These are phyloP conservation scores for Amphibalanus amphitrite DNA, from an alignment of 1,140 invertebrate genomes.

Conservation along the genomic window DNA sequence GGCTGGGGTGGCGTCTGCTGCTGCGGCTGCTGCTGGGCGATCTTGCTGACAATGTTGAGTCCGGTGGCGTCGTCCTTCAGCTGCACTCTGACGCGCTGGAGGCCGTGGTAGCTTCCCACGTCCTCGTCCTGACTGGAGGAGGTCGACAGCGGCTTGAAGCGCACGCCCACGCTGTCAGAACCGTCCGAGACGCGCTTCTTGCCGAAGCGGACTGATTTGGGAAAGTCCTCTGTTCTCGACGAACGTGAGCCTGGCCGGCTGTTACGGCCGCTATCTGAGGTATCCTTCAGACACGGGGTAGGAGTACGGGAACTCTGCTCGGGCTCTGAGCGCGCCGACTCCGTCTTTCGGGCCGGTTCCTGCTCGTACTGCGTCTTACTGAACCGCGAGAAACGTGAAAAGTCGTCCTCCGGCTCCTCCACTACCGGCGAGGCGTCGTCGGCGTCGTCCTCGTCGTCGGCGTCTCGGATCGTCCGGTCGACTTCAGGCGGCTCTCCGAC, in stretches of 20 bases:
- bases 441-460: not conserved
- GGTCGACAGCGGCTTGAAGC: not conserved
- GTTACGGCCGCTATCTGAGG: not conserved
- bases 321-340: not conserved
- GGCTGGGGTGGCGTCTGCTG: too few relatives aligned
- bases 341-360: too few relatives aligned
- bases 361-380: not conserved
- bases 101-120: not conserved
- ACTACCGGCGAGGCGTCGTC: not conserved
- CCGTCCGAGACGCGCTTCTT: not conserved
- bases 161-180: not conserved
- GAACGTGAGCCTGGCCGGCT: not conserved
- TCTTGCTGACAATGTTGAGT: not conserved
- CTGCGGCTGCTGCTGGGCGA: not conserved
- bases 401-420: not conserved
- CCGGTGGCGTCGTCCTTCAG: not conserved
- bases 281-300: not conserved
- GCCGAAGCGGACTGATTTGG: not conserved
- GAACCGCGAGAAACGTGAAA: not conserved
- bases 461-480: not conserved
- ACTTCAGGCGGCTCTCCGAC: not conserved
- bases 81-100: not conserved
- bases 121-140: slow-evolving; percentile 5
- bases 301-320: not conserved
- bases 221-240: not conserved